Base-by-base conservation (phyloP, 2,888 invertebrate species). In the Trichacis sp. region DNA sequence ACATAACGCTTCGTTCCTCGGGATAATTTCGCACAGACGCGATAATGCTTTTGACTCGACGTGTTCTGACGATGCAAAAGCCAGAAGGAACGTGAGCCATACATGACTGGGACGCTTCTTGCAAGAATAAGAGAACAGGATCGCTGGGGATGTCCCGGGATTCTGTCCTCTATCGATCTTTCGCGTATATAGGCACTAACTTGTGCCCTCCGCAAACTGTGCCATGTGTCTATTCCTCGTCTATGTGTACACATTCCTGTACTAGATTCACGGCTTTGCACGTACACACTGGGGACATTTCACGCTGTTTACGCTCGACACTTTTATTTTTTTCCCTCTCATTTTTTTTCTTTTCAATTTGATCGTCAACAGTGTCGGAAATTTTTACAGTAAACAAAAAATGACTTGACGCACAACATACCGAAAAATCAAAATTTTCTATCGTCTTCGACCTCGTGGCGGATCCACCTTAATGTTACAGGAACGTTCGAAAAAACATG, bases 91-190 rank as follows among this genome's bases (percentile, higher is more conserved):
- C 55, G n/a, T n/a, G n/a, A n/a, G n/a, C n/a, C n/a, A n/a, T n/a
- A 58, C 66, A 76, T 76, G 69, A 47, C 40, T 57, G 76, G 77
- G 73, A 79, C 77, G 81, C 77, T 82, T 82, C 82, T 82, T 81
- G 82, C 82, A 80, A 82, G 81, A 82, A 82, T 82, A 82, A 81
- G 81, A 81, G 82, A 82, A 81, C 81, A 82, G 80, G 79, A 81
- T 82, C 78, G 80, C 81, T 81, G 80, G 81, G 82, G 81, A 81
- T 81, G 81, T 80, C 82, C 82, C 81, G 82, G 82, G 82, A 81
- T 82, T 81, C 82, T 82, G 82, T 81, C 81, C 81, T 82, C 82
- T 82, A 82, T 82, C 82, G 82, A 82, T 82, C 81, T 81, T 77
- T 65, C 68, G 75, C 74, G 77, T 77, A 79, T 80, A 81, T 79